Base-by-base conservation (phyloP, 2,888 invertebrate genomes). In the Odontocolon sp. region DNA sequence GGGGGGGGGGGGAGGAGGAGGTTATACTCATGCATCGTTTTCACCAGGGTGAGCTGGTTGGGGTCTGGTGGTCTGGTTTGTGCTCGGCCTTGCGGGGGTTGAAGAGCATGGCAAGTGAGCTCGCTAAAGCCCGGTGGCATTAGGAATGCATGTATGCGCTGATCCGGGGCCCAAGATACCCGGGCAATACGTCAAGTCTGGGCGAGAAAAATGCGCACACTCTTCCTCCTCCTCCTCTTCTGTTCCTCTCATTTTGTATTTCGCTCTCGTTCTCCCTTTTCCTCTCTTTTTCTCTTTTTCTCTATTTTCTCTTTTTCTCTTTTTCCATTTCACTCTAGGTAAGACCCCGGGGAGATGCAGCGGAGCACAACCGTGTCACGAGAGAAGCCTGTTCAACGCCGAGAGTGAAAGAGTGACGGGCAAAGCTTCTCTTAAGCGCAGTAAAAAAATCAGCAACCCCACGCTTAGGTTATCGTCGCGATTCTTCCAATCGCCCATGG, bases 141-240 rank as follows among this genome's bases (percentile, higher is more conserved):
- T 85, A 85, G 80, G 83, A 81, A 87, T 87, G 86, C 86, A 87
- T 87, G 86, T 87, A 86, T 86, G 85, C 86, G 80, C 85, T 84
- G 87, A 87, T 87, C 84, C 82, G 79, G 81, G 80, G 85, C 84
- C 76, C 85, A 85, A 85, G 87, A 86, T 87, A 87, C 85, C 81
- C 80, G 75, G 80, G 85, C 85, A 83, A 85, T 87, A 87, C 85
- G 85, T 86, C 86, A 85, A 81, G 82, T 68, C 82, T 63, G 78
- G 78, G 79, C 78, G 82, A 86, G 87, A 84, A 86, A 86, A 86
- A 86, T 86, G 47, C 50, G 52, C 61, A 50, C 52, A 59, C 66
- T 50, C 52, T 28, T 38, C 21, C 69, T 45, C 36, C 63, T 56
- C 16, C 57, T 50, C 63, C 6, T 36, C 56, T 42, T 16, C 47